A percentile compares a stretch with the other conserved stretches of the same genome.
Conservation (phyloP, 2,113 vertebrate genomes). For the Muscicapa adusta region DNA sequence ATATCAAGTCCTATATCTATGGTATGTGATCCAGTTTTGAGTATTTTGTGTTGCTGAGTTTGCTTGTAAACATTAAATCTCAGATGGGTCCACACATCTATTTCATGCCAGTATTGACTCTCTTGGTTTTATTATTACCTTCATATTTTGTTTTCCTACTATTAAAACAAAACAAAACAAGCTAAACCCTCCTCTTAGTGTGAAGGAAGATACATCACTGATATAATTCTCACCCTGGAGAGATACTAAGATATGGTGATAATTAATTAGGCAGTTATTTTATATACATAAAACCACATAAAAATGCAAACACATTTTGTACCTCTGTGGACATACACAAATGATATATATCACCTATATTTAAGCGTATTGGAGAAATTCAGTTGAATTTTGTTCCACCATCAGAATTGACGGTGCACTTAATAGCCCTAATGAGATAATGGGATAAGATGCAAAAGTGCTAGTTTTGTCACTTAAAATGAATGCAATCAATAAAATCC, state of each 20-base stretch:
- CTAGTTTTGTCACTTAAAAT: constrained; percentile 49
- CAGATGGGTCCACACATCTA: background rate
- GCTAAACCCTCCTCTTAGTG: background rate
- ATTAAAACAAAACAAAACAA: background rate
- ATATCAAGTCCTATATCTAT: background rate
- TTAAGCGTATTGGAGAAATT: background rate
- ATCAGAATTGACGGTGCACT: constrained; percentile 29
- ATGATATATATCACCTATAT: background rate
- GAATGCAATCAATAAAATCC: constrained; percentile 14
- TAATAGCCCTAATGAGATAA: constrained; percentile 20
- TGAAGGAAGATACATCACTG: background rate
- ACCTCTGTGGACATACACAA: background rate
- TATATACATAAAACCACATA: background rate
- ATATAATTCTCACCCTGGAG: background rate
- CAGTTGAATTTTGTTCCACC: constrained; percentile 10
- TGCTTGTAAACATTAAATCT: background rate
- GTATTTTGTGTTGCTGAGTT: background rate
- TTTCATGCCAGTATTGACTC: background rate
- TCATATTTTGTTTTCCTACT: background rate
- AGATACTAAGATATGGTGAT: background rate
- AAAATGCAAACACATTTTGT: background rate
- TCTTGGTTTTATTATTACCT: background rate
- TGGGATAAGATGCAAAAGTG: background rate
- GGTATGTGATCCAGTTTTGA: background rate
- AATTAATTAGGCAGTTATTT: background rate